Evolutionary conservation across 2,113 vertebrate genomes (phyloP), one percentile per base, ranked within the genome.

Genomic region (Mirounga angustirostris): DNA sequence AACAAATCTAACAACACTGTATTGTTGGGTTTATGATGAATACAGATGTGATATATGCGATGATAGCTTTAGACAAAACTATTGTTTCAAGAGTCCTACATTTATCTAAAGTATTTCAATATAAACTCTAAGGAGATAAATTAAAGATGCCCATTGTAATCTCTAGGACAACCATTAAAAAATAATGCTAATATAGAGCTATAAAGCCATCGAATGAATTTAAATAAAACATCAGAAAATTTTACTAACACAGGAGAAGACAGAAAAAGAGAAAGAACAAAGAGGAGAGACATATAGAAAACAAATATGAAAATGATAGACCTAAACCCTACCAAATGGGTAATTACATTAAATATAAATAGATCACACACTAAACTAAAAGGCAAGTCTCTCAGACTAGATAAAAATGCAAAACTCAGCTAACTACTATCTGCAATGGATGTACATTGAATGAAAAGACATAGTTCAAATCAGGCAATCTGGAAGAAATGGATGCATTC

Each of bases 61-160:
- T 30, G 15, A 67, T 8, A 94, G 7, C 54, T 80, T 65, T 81
- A 43, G 65, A 59, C 56, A 24, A 76, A 82, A 59, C 7, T 10
- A 28, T 22, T 59, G 33, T n/a, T 26, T 10, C 58, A 82, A 59
- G 21, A 0, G 26, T 67, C 26, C 30, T 94, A 33, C 10, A 11
- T 50, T 88, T 61, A 88, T 40, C 89, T 59, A 40, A 88, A 52
- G n/a, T 65, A 61, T 90, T 93, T 96, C 61, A 43, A 28, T 50
- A 81, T 56, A 79, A 71, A 88, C 13, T 67, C 9, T 33, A 36
- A 63, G 52, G 83, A 73, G 79, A 46, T 90, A 58, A 43, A 24
- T 86, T 83, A 82, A 46, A 92, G 19, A 54, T 78, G 28, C 2
- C 43, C 54, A 16, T 50, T 82, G 24, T 81, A 71, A 83, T 87